phyloP scores from a whole-genome alignment of 2,797 vertebrate species.

The Chiloscyllium punctatum region DNA sequence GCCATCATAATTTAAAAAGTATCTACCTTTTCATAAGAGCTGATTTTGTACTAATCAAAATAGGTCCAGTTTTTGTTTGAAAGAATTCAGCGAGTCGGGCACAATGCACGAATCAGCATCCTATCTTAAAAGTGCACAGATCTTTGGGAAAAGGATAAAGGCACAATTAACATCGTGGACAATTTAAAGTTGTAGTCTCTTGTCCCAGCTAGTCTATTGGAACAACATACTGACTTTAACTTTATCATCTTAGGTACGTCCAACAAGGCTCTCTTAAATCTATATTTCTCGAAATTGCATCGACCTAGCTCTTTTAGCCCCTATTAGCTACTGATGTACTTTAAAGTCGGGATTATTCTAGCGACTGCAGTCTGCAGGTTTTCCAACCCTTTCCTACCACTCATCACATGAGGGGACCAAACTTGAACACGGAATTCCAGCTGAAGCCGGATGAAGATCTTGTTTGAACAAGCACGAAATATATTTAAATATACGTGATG shows the following conservation, averaged over 20 bases:
- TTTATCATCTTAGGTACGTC: conserved; percentile 48
- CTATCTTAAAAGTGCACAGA: neutral
- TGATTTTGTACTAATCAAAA: neutral
- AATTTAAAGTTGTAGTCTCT: neutral
- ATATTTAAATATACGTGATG: too few relatives aligned
- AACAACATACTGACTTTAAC: conserved; percentile 54
- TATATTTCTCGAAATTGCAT: neutral
- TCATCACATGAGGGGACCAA: neutral
- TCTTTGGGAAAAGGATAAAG: neutral
- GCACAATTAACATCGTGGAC: too few relatives aligned
- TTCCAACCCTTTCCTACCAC: too few relatives aligned
- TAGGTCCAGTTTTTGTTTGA: neutral
- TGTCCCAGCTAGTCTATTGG: conserved; percentile 45
- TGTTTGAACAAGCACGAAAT: neutral
- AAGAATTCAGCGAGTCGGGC: neutral
- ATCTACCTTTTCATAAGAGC: neutral
- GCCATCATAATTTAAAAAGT: neutral
- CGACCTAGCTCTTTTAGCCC: neutral
- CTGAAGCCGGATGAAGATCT: neutral
- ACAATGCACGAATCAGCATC: conserved; percentile 36
- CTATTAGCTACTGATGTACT: neutral
- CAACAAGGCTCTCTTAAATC: conserved; percentile 39
- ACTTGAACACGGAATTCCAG: neutral
- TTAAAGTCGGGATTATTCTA: neutral
- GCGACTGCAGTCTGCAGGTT: neutral